phyloP scores from a whole-genome alignment of 2,797 vertebrate genomes.

The Sebastes itinus region DNA sequence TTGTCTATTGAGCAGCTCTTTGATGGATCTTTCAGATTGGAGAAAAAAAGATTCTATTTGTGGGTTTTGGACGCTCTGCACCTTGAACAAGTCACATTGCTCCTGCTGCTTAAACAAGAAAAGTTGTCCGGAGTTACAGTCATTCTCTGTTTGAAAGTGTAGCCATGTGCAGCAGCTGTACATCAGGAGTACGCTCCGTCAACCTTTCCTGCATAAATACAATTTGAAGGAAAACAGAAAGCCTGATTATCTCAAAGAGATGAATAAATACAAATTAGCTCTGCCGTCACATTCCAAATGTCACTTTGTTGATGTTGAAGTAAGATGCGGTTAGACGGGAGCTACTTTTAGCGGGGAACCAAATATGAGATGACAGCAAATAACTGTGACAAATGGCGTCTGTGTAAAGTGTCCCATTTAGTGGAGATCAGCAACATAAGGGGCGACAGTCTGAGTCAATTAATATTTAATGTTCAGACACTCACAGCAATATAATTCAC shows the following conservation, averaged over 20 bases:
- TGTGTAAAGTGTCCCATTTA: conserved; percentile 61
- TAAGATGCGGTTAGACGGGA: conserved; percentile 31
- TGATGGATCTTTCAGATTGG: conserved; percentile 8
- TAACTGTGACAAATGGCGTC: conserved; percentile 68
- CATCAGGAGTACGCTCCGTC: not conserved
- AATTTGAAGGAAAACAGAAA: conserved; percentile 17
- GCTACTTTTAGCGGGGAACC: conserved; percentile 34
- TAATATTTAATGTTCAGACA: conserved; percentile 69
- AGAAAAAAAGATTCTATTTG: not conserved
- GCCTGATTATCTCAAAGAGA: conserved; percentile 44
- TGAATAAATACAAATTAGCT: conserved; percentile 49
- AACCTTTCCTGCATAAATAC: conserved; percentile 4
- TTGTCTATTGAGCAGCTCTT: conserved; percentile 5
- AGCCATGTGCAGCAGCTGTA: not conserved
- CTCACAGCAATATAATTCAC: conserved; percentile 49
- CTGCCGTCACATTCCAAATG: conserved; percentile 30
- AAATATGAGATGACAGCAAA: conserved; percentile 57
- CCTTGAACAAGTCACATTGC: not conserved
- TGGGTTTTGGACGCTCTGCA: not conserved
- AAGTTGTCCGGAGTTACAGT: not conserved
- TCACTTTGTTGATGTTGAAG: conserved; percentile 34
- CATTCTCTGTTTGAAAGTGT: not conserved
- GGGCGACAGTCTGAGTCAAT: conserved; percentile 58
- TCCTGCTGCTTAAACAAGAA: not conserved
- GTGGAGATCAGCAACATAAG: conserved; percentile 62